Evolutionary conservation across 1,140 invertebrate species (phyloP), one percentile per base, ranked within the genome.

Genomic region (Drosophila cardini): DNA sequence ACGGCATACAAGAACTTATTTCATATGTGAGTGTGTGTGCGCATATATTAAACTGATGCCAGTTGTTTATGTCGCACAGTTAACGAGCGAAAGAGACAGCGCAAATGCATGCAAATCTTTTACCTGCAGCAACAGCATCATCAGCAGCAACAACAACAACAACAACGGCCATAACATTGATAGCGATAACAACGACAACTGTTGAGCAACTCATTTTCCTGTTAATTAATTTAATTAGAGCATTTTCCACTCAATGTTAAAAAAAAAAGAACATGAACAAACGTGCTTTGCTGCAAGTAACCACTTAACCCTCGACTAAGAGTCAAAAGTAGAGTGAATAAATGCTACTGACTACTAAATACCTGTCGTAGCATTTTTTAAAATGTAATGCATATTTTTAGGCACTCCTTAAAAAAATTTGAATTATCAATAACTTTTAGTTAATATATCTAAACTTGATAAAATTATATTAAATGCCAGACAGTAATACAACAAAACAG

Each of bases 151-250:
- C 26, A 43, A 57, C 56, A 58, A 15, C 16, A 58, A 32, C 38
- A 34, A 58, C 56, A 58, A 45, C 45, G 10, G 7, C 52, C 11
- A 21, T 34, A 65, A 48, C 45, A 58, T 42, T 42, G 48, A 73
- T 21, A 72, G 42, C 40, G 30, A 42, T 40, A 55, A 61, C 40
- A 63, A 60, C 72, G 60, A 76, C 73, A 89, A 80, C 62, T 78
- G 76, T 84, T 84, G 70, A 87, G 46, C 80, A 84, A 80, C 77
- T 80, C 50, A 71, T 89, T 89, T 90, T 90, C 71, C 77, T 80
- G 74, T 84, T 84, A 89, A 89, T 89, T 89, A 69, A 90, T 80
- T 90, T 84, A 89, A 89, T 89, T 90, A 78, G 63, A 80, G 70
- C 55, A 70, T 72, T 76, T 43, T 52, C 3, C 61, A 55, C 36